Evolutionary conservation across 1,140 invertebrate genomes (phyloP).

Genomic region (Heliconius hermathena): DNA sequence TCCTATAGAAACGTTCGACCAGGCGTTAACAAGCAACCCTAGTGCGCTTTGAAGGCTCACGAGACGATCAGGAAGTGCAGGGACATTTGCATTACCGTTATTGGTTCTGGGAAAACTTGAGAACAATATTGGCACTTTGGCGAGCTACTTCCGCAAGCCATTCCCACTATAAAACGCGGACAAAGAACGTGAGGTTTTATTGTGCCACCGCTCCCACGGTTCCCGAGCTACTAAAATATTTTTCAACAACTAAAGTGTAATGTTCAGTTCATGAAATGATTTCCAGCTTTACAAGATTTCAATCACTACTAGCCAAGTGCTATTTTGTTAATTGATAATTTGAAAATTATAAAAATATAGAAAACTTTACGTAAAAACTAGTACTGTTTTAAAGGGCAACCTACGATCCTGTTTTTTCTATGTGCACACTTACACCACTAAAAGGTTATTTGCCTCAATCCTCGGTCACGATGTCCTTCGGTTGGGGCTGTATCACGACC

Average conservation of each 20-base stretch:
- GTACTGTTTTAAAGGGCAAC: constrained; percentile 19
- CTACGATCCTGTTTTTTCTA: constrained; percentile 44
- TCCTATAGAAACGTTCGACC: constrained; percentile 51
- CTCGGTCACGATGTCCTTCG: constrained; percentile 70
- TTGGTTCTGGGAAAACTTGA: constrained; percentile 59
- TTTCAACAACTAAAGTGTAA: constrained; percentile 6
- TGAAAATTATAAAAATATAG: not conserved
- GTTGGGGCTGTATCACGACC: constrained; percentile 63
- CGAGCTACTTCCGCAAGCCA: constrained; percentile 55
- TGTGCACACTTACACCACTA: constrained; percentile 54
- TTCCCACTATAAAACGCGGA: constrained; percentile 49
- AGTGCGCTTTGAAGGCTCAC: constrained; percentile 47
- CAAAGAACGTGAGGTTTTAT: constrained; percentile 41
- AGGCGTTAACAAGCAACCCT: constrained; percentile 65
- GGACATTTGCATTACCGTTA: constrained; percentile 75
- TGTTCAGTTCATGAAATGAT: constrained; percentile 24
- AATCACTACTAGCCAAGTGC: not conserved
- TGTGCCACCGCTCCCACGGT: constrained; percentile 46
- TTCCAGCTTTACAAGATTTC: constrained; percentile 8
- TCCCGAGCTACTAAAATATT: constrained; percentile 26
- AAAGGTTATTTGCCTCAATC: constrained; percentile 65
- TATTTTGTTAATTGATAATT: not conserved
- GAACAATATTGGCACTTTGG: constrained; percentile 60
- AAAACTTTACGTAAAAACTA: not conserved
- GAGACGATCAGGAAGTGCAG: constrained; percentile 65